Conservation (phyloP, 2,797 vertebrate genomes). For the Pseudomugil gertrudae region DNA sequence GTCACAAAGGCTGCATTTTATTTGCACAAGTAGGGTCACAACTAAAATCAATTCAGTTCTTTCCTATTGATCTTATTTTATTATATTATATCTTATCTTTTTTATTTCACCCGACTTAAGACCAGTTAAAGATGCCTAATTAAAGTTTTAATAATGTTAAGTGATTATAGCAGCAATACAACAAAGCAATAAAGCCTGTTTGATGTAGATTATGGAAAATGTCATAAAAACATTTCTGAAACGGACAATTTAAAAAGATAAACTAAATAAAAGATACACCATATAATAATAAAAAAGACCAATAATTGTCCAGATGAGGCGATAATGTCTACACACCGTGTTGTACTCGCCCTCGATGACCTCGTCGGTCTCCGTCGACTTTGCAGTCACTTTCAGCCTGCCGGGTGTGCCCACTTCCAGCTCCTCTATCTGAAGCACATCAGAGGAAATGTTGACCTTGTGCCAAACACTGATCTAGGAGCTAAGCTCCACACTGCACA, state of each 20-base stretch:
- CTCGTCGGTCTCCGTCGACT: conserved; percentile 86
- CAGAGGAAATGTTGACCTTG: neutral
- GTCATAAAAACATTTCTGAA: too few species aligned
- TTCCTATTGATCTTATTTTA: neutral
- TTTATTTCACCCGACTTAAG: too few species aligned
- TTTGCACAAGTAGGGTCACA: neutral
- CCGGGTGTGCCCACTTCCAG: conserved; percentile 91
- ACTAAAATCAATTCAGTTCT: neutral
- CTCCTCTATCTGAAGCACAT: conserved; percentile 85
- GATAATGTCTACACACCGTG: conserved; percentile 83
- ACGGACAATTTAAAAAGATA: too few species aligned
- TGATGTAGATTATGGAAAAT: too few species aligned
- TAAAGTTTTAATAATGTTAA: too few species aligned
- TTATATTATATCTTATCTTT: too few species aligned
- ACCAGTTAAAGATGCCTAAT: too few species aligned
- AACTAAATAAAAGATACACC: too few species aligned
- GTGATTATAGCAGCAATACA: too few species aligned
- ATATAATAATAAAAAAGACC: too few species aligned
- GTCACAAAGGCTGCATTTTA: neutral
- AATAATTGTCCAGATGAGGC: too few species aligned
- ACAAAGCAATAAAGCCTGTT: too few species aligned
- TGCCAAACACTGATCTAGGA: neutral
- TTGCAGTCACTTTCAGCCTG: conserved; percentile 89
- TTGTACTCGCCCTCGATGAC: conserved; percentile 89
- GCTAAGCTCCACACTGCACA: neutral